A percentile compares a stretch with the other conserved stretches of the same genome.
These are phyloP conservation scores for Mythimna albipuncta DNA, from an alignment of 2,888 invertebrate genomes.

Conservation along the genomic window DNA sequence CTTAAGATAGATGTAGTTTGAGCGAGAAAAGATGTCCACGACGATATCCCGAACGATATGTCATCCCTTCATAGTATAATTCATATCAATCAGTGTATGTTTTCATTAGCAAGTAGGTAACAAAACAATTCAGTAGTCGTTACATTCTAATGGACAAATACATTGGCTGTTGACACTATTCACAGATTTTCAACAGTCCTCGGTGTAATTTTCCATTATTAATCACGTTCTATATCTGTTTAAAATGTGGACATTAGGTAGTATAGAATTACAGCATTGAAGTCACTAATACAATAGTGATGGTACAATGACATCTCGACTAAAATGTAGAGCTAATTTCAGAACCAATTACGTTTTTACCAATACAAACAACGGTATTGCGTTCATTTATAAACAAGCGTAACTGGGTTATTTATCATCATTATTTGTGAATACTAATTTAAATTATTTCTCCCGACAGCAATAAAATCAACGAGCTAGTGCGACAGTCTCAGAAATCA, in stretches of 20 bases:
- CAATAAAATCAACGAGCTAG: constrained; percentile 88
- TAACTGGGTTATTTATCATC: not conserved
- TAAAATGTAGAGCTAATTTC: constrained; percentile 4
- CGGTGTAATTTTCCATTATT: not conserved
- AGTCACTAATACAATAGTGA: not conserved
- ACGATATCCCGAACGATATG: not conserved
- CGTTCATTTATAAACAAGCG: not conserved
- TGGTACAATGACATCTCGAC: not conserved
- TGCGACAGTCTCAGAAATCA: constrained; percentile 82
- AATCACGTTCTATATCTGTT: not conserved
- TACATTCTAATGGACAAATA: not conserved
- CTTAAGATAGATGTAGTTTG: constrained; percentile 1
- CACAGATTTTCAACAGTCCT: too few relatives aligned
- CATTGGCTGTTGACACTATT: not conserved
- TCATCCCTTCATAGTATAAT: not conserved
- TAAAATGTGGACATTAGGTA: not conserved
- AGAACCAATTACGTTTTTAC: not conserved
- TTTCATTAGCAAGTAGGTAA: not conserved
- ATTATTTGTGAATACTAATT: constrained; percentile 6
- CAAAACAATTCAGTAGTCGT: too few relatives aligned
- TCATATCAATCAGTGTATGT: constrained; percentile 1
- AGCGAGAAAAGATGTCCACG: not conserved
- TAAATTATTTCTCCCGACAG: constrained; percentile 67
- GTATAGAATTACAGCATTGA: constrained; percentile 17
- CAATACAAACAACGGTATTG: not conserved